Evolutionary conservation across 2,797 vertebrate genomes (phyloP).

Genomic region (Aythya fuligula): DNA sequence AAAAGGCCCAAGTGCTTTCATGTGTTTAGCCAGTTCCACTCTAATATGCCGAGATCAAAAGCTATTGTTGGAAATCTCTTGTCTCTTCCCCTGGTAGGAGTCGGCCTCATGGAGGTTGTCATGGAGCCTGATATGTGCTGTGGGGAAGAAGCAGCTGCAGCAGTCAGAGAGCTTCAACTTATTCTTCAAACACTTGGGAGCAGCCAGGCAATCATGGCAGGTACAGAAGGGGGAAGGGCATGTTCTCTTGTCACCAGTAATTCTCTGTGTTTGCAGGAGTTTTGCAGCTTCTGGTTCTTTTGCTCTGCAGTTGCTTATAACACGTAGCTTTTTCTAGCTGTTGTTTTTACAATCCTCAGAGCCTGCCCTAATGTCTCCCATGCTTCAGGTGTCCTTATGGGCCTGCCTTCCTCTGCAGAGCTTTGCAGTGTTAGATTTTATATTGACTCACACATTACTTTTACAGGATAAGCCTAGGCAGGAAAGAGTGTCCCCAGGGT

Average conservation of each 20-base stretch:
- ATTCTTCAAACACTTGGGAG: slow-evolving; percentile 95
- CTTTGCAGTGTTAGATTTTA: background rate
- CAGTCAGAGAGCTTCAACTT: slow-evolving; percentile 95
- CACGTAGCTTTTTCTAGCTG: background rate
- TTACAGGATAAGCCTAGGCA: background rate
- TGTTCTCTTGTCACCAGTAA: background rate
- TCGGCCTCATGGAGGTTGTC: slow-evolving; percentile 97
- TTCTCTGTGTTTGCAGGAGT: slow-evolving; percentile 6
- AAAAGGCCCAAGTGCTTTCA: background rate
- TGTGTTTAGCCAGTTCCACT: slow-evolving; percentile 3
- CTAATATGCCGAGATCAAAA: slow-evolving; percentile 34
- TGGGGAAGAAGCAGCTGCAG: slow-evolving; percentile 94
- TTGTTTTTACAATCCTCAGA: background rate
- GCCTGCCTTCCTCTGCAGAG: background rate
- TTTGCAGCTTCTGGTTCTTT: slow-evolving; percentile 33
- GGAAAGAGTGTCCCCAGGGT: background rate
- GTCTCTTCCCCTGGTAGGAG: slow-evolving; percentile 80
- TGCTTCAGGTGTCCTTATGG: background rate
- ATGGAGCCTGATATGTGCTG: slow-evolving; percentile 97
- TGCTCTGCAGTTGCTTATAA: background rate
- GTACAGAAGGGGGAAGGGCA: slow-evolving; percentile 74
- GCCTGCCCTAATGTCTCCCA: background rate
- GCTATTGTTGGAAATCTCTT: slow-evolving; percentile 18
- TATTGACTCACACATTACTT: background rate
- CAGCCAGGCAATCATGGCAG: slow-evolving; percentile 96